Percentiles rank a stretch among this genome's conserved stretches.
Evolutionary conservation across 2,113 vertebrate genomes (phyloP).

Genomic region (Peucedramus taeniatus): DNA sequence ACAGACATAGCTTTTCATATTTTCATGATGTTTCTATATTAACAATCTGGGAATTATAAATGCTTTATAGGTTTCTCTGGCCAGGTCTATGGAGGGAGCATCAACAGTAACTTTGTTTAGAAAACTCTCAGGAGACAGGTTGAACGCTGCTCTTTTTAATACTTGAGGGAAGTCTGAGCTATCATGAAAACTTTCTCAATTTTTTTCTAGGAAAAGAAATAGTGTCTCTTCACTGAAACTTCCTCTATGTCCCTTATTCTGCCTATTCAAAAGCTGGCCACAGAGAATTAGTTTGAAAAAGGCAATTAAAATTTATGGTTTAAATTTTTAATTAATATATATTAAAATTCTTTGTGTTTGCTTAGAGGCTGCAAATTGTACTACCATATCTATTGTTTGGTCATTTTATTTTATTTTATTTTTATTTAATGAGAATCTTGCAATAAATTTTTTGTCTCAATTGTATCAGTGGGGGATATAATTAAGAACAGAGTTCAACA

Average conservation of each 20-base stretch:
- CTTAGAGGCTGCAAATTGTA: neutral
- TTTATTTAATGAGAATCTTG: neutral
- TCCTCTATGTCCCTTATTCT: neutral
- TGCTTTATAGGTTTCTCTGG: neutral
- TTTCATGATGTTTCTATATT: neutral
- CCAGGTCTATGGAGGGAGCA: neutral
- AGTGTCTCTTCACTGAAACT: neutral
- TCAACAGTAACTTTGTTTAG: neutral
- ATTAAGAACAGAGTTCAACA: neutral
- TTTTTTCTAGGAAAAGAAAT: neutral
- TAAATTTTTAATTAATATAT: neutral
- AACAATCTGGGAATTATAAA: neutral
- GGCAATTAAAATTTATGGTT: neutral
- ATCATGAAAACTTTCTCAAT: neutral
- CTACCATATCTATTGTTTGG: neutral
- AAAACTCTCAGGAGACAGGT: neutral
- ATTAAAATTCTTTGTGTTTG: neutral
- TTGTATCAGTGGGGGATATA: neutral
- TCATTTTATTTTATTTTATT: neutral
- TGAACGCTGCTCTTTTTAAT: neutral
- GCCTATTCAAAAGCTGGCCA: neutral
- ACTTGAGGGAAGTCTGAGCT: neutral
- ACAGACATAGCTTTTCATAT: neutral
- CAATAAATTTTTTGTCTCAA: neutral
- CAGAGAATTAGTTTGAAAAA: neutral